phyloP scores from a whole-genome alignment of 2,113 vertebrate species.

The Lathamus discolor region DNA sequence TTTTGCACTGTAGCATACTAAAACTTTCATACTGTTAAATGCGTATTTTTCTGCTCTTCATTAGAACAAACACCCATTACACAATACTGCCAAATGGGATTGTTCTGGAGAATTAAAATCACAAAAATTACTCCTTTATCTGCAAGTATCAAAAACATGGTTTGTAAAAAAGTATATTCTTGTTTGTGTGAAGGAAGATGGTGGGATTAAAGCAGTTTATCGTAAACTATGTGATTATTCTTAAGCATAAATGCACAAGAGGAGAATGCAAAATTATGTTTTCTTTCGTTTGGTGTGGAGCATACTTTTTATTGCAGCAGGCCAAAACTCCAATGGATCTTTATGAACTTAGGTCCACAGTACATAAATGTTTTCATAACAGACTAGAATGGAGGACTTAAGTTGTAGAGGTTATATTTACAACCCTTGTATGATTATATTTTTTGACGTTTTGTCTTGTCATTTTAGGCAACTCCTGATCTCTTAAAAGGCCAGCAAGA shows the following conservation, averaged over 20 bases:
- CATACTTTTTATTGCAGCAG: not conserved
- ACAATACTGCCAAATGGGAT: not conserved
- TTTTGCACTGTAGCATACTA: not conserved
- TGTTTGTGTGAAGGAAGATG: not conserved
- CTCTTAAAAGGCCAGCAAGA: conserved; percentile 94
- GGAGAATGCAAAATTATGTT: not conserved
- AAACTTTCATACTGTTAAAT: not conserved
- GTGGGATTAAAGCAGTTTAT: not conserved
- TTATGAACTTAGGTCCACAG: not conserved
- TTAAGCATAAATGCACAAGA: not conserved
- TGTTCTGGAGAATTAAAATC: not conserved
- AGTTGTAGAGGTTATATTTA: not conserved
- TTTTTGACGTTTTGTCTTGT: not conserved
- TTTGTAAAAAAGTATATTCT: not conserved
- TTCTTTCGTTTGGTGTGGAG: not conserved
- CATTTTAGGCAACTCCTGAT: conserved; percentile 89
- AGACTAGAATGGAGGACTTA: not conserved
- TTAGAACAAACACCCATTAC: not conserved
- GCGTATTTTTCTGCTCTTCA: not conserved
- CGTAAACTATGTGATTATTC: not conserved
- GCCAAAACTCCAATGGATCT: not conserved
- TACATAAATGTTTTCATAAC: not conserved
- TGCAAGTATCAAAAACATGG: not conserved
- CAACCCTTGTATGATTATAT: not conserved
- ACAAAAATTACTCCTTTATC: not conserved